Conservation (phyloP, 2,113 vertebrate species). For the Corvus moneduloides region DNA sequence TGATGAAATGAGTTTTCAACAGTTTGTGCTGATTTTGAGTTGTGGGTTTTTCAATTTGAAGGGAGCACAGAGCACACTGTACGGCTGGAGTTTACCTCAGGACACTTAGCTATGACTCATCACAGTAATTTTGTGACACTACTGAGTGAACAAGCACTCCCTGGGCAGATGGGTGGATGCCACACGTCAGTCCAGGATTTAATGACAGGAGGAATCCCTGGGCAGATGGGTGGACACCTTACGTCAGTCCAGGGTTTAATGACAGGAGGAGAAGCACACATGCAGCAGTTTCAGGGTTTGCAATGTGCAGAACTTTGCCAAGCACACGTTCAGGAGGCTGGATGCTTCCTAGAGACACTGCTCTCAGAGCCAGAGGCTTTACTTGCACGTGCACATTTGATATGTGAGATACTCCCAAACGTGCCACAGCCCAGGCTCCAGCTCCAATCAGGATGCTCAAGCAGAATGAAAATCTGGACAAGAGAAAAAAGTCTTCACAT, state of each 20-base stretch:
- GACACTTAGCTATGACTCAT: background rate
- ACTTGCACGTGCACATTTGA: background rate
- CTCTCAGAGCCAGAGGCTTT: background rate
- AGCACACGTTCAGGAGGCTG: background rate
- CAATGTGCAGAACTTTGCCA: background rate
- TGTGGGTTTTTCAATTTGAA: background rate
- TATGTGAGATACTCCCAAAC: background rate
- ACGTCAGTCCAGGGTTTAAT: background rate
- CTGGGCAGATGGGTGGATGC: background rate
- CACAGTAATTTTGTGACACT: background rate
- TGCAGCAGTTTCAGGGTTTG: background rate
- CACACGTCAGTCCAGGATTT: background rate
- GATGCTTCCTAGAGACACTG: background rate
- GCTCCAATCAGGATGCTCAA: background rate
- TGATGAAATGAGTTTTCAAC: background rate
- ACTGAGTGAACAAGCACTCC: background rate
- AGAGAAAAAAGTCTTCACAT: background rate
- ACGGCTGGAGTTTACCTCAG: background rate
- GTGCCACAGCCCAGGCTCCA: background rate
- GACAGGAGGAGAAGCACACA: background rate
- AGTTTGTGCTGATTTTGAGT: background rate
- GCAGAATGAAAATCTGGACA: background rate
- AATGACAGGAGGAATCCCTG: background rate
- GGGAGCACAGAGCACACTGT: background rate
- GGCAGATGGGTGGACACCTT: background rate